Percentiles rank a stretch among this genome's conserved stretches.
Evolutionary conservation across 2,888 invertebrate genomes (phyloP).

Genomic region (Drosophila neutralis): DNA sequence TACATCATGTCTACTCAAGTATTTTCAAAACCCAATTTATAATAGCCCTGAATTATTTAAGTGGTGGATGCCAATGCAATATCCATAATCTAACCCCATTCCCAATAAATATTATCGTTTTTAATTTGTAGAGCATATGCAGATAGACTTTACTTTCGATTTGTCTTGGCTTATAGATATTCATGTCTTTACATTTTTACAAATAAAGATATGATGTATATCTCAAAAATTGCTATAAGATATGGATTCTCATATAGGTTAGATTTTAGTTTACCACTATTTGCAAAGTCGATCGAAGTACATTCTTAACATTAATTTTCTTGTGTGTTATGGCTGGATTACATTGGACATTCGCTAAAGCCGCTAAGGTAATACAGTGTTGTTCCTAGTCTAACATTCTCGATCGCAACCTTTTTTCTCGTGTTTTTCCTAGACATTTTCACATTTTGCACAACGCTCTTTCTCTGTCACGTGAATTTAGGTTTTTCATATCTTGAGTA

Average conservation of each 20-base stretch:
- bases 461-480: neutral
- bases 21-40: too few species aligned
- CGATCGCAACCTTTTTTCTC: too few species aligned
- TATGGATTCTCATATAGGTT: neutral
- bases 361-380: neutral
- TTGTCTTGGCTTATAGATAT: neutral
- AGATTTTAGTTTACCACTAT: neutral
- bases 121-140: neutral
- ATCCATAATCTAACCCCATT: conserved; percentile 12
- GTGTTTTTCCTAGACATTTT: neutral
- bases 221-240: neutral
- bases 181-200: neutral
- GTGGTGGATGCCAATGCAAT: neutral
- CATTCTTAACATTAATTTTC: neutral
- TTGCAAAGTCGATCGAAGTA: neutral
- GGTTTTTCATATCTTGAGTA: neutral
- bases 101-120: neutral
- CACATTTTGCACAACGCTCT: neutral
- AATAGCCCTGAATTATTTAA: neutral
- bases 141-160: neutral
- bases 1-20: conserved; percentile 1
- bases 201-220: neutral
- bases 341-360: too few species aligned
- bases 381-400: neutral
- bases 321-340: neutral